Conservation (phyloP, 2,113 vertebrate species). For the Channa argus region DNA sequence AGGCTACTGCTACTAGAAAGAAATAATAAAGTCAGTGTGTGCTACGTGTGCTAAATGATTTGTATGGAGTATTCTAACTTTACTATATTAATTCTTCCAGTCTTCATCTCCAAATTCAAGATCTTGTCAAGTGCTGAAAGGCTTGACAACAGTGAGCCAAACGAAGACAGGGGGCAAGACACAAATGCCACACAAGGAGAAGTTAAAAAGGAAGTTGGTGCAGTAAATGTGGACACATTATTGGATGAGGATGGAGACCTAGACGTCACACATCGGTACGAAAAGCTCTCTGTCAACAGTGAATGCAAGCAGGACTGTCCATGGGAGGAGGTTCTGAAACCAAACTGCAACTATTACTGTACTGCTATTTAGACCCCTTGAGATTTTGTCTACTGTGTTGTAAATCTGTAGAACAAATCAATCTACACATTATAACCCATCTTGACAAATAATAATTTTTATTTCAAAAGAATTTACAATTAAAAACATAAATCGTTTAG, state of each 20-base stretch:
- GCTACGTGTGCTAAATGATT: too few species aligned
- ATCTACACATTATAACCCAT: too few species aligned
- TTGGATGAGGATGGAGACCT: conserved; percentile 93
- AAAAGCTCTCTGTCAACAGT: neutral
- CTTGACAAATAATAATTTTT: too few species aligned
- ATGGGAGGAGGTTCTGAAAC: neutral
- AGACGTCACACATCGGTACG: conserved; percentile 84
- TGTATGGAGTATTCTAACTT: neutral
- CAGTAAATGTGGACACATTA: conserved; percentile 34
- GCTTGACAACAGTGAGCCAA: neutral
- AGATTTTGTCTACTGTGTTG: too few species aligned
- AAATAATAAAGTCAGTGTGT: too few species aligned
- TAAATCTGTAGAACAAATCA: too few species aligned
- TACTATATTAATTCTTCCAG: conserved; percentile 68
- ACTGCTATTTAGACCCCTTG: too few species aligned
- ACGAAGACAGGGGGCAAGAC: neutral
- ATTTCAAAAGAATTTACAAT: too few species aligned
- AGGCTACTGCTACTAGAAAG: too few species aligned
- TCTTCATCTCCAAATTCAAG: conserved; percentile 90
- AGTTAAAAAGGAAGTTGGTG: neutral
- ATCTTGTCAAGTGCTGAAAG: conserved; percentile 80
- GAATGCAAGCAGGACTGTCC: neutral
- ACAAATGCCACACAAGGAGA: neutral
- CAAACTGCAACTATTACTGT: too few species aligned
- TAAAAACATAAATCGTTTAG: too few species aligned